A percentile compares a stretch with the other conserved stretches of the same genome.
These are phyloP conservation scores for Chelonus insularis DNA, from an alignment of 1,140 invertebrate species.

Conservation along the genomic window DNA sequence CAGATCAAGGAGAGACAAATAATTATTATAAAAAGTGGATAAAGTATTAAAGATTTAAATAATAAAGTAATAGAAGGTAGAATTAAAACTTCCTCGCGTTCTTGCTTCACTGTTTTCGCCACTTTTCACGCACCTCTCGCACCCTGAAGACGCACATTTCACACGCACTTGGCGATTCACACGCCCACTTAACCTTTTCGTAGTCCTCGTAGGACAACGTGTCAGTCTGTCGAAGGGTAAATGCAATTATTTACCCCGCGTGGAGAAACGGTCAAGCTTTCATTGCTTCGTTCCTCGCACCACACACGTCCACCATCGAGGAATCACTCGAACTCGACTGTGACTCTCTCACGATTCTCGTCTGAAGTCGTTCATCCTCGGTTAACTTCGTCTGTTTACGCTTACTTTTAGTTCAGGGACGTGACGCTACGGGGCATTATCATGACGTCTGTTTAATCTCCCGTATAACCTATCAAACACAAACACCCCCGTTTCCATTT, in stretches of 20 bases:
- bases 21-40: too few species aligned
- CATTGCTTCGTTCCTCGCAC: slow-evolving; percentile 31
- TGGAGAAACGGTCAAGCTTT: slow-evolving; percentile 28
- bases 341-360: neutral
- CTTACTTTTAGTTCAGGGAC: slow-evolving; percentile 13
- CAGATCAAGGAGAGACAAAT: too few species aligned
- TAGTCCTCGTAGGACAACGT: slow-evolving; percentile 2
- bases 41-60: too few species aligned
- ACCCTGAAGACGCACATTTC: slow-evolving; percentile 32
- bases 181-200: neutral
- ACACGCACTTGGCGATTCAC: slow-evolving; percentile 10
- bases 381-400: slow-evolving; percentile 27
- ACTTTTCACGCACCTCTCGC: slow-evolving; percentile 33
- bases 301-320: slow-evolving; percentile 38
- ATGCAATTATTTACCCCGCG: slow-evolving; percentile 25
- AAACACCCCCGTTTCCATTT: too few species aligned
- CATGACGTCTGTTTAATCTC: too few species aligned
- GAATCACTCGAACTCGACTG: slow-evolving; percentile 37
- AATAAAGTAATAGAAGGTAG: too few species aligned
- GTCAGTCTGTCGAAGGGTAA: slow-evolving; percentile 30
- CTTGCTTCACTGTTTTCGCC: slow-evolving; percentile 35
- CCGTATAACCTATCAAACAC: too few species aligned
- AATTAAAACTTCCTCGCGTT: neutral
- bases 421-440: too few species aligned
- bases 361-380: slow-evolving; percentile 9